phyloP scores from a whole-genome alignment of 1,140 invertebrate genomes.

The Drosophila repleta region DNA sequence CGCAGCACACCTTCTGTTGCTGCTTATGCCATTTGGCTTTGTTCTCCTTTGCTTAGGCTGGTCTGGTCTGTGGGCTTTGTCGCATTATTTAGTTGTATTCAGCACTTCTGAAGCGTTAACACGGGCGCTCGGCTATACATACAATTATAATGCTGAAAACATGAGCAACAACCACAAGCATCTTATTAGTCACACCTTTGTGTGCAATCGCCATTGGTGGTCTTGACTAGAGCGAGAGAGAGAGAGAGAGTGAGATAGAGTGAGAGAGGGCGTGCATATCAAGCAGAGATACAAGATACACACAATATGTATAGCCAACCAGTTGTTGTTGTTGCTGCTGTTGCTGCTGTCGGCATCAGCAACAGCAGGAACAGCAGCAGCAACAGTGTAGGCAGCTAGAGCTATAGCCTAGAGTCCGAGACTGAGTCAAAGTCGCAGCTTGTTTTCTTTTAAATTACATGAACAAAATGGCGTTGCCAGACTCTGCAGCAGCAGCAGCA shows the following conservation, averaged over 20 bases:
- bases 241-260: neutral
- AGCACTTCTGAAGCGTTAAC: conserved; percentile 2
- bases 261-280: conserved; percentile 43
- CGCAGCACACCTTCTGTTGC: no score
- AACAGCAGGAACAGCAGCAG: neutral
- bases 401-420: conserved; percentile 8
- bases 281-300: conserved; percentile 25
- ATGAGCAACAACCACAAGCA: conserved; percentile 19
- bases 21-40: no score
- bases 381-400: conserved; percentile 2
- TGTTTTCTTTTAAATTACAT: conserved; percentile 59
- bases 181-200: conserved; percentile 49
- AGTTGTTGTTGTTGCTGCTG: conserved; percentile 31
- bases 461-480: conserved; percentile 63
- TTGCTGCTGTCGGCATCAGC: conserved; percentile 9
- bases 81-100: neutral
- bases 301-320: conserved; percentile 8
- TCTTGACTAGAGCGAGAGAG: neutral
- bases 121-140: neutral
- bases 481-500: conserved; percentile 28
- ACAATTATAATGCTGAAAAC: conserved; percentile 10
- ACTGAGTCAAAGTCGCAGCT: conserved; percentile 22
- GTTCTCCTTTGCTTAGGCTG: no score
- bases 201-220: conserved; percentile 53
- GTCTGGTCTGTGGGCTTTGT: neutral